Conservation (phyloP, 2,113 vertebrate genomes). For the Accipiter cooperii region DNA sequence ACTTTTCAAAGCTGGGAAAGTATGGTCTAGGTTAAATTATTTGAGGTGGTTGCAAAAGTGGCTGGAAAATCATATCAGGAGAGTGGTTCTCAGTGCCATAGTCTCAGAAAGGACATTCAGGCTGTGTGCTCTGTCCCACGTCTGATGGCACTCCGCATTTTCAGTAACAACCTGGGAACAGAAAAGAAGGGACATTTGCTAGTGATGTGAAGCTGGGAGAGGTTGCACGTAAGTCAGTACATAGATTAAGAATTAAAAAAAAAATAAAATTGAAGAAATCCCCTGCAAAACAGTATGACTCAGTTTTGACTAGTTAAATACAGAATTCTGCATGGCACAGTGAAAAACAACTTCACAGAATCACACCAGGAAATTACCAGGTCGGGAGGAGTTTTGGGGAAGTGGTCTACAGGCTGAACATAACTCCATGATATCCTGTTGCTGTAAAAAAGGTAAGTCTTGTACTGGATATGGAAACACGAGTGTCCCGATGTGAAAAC, state of each 20-base stretch:
- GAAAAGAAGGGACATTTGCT: background rate
- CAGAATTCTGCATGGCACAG: background rate
- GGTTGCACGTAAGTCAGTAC: background rate
- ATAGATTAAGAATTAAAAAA: background rate
- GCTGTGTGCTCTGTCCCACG: background rate
- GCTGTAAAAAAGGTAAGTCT: background rate
- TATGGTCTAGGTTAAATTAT: background rate
- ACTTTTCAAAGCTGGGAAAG: background rate
- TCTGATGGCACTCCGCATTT: background rate
- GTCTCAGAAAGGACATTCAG: background rate
- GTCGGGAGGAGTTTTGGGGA: background rate
- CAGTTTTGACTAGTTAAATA: background rate
- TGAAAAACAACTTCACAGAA: background rate
- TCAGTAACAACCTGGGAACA: background rate
- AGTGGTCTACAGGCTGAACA: background rate
- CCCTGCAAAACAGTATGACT: background rate
- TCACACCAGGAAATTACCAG: background rate
- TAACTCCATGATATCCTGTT: background rate
- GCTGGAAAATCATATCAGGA: background rate
- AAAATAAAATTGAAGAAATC: background rate
- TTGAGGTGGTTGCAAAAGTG: background rate
- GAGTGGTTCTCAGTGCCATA: background rate
- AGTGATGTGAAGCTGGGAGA: background rate
- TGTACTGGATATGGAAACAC: background rate
- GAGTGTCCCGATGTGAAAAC: background rate